Evolutionary conservation across 2,797 vertebrate species (phyloP).

Genomic region (Sardinella longiceps): DNA sequence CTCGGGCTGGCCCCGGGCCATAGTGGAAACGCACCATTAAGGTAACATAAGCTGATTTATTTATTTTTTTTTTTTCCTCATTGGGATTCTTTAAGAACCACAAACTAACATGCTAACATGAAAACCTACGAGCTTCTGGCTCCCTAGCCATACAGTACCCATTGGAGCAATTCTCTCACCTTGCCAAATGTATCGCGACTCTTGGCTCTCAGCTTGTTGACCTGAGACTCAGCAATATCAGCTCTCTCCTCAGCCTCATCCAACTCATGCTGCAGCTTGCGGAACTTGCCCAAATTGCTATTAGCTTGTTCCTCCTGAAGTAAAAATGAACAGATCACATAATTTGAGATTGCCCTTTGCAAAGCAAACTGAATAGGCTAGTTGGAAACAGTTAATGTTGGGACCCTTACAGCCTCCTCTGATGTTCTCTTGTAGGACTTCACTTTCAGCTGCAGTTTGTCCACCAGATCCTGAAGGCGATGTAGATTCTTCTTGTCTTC

Average conservation of each 20-base stretch:
- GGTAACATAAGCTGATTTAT: no score
- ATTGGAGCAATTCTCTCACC: constrained; percentile 48
- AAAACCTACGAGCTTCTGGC: no score
- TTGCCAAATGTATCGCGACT: constrained; percentile 73
- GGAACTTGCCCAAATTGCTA: constrained; percentile 75
- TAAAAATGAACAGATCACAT: neutral
- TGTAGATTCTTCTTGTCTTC: constrained; percentile 60
- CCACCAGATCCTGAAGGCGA: constrained; percentile 61
- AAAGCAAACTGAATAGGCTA: neutral
- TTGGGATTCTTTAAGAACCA: no score
- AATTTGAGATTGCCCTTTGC: neutral
- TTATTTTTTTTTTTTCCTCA: no score
- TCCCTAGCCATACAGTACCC: no score
- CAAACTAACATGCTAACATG: no score
- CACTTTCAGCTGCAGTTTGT: constrained; percentile 62
- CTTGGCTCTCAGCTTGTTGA: constrained; percentile 78
- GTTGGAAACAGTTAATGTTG: neutral
- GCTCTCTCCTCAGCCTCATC: constrained; percentile 80
- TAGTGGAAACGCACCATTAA: no score
- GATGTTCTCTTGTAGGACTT: constrained; percentile 59
- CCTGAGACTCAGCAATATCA: constrained; percentile 77
- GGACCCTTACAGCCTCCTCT: constrained; percentile 58
- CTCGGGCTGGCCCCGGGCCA: no score
- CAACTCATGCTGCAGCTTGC: constrained; percentile 78
- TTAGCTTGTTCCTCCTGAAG: constrained; percentile 79